Evolutionary conservation across 2,797 vertebrate genomes (phyloP), one percentile per base, ranked within the genome.

Genomic region (Clarias laeviceps): DNA sequence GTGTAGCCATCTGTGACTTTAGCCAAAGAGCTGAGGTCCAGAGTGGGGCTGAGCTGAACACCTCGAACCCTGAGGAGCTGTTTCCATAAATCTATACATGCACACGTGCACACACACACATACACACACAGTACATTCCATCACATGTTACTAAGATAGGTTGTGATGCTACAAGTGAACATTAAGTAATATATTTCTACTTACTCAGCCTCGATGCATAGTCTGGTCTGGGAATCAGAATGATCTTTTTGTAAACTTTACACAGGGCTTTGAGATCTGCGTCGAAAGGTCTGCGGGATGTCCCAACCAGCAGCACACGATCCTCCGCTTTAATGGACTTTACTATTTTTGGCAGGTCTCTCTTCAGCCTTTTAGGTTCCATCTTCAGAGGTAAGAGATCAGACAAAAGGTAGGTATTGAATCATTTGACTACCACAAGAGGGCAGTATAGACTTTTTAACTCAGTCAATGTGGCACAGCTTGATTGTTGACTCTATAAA

Each of bases 1-100:
- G 96, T 97, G 90, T 95, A 97, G 82, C 97, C 96, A 0, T 97
- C 96, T 0, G 95, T 96, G 62, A 96, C 80, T n/a, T 94, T 96
- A 0, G 96, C 95, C 37, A 97, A 92, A 85, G 94, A 95, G 76
- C 95, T 95, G 1, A 96, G 32, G 82, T 94, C 95, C 90, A 97
- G 7, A 1, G 81, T 37, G 0, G 74, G 87, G 1, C 89, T 92
- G 56, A 96, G 56, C 0, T 32, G 11, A 2, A 94, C 96, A 0
- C 94, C 93, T 0, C 85, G 27, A 59, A 84, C 90, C 20, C 87
- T 87, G 68, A 97, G 94, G 89, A 93, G 84, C 66, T 93, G 91
- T 61, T 93, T 95, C 96, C 96, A 97, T 2, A 97, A 72, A 6
- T 92, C 96, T 97, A 91, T 22, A 84, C 3, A 80, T n/a, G 76